Evolutionary conservation across 1,140 invertebrate species (phyloP).

Genomic region (Drosophila lacertosa): DNA sequence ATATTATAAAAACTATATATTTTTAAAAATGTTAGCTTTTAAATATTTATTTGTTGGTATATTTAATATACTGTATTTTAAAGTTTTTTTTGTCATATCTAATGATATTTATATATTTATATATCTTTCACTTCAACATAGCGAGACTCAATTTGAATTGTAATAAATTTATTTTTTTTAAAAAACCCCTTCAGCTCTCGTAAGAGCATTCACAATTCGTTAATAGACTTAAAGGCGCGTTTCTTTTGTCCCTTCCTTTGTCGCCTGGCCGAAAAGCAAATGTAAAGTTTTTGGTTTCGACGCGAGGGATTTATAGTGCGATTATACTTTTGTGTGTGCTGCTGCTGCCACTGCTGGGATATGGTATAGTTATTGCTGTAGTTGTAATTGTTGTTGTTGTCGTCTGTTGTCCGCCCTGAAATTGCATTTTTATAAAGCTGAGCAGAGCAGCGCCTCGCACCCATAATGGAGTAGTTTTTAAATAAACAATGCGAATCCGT

Average conservation of each 20-base stretch:
- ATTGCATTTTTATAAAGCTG: slow-evolving; percentile 66
- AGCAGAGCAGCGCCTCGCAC: slow-evolving; percentile 31
- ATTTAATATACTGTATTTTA: no score
- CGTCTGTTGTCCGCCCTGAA: slow-evolving; percentile 46
- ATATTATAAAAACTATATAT: no score
- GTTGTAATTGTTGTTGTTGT: slow-evolving; percentile 23
- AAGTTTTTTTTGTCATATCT: no score
- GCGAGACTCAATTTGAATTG: no score
- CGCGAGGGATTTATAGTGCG: slow-evolving; percentile 61
- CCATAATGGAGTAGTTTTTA: slow-evolving; percentile 64
- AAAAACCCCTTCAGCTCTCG: no score
- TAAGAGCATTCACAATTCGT: slow-evolving; percentile 12
- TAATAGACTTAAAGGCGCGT: no score
- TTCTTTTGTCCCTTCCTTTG: slow-evolving; percentile 37
- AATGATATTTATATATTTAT: no score
- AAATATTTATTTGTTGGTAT: no score
- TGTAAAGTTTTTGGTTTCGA: slow-evolving; percentile 62
- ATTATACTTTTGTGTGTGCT: slow-evolving; percentile 53
- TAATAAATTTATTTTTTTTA: no score
- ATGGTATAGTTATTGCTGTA: slow-evolving; percentile 16
- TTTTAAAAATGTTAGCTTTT: no score
- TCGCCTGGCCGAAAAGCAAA: slow-evolving; percentile 46
- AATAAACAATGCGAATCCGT: slow-evolving; percentile 59
- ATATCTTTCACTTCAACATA: no score
- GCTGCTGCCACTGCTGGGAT: slow-evolving; percentile 16